Conservation (phyloP, 2,797 vertebrate species). For the Bovichtus diacanthus region DNA sequence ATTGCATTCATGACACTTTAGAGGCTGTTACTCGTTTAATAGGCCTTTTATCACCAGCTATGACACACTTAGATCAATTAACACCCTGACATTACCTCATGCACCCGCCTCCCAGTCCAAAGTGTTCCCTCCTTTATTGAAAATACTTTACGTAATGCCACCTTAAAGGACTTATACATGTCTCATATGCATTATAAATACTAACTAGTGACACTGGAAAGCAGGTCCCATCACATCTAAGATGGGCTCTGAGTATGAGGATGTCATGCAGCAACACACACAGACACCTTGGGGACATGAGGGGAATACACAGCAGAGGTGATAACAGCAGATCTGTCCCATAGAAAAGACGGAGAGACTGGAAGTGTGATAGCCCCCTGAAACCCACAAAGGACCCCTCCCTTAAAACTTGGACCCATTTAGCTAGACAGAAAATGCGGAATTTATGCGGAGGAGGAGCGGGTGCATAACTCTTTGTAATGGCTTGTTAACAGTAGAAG, state of each 20-base stretch:
- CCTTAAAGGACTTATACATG: conserved; percentile 62
- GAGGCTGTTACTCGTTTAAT: conserved; percentile 63
- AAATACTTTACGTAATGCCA: conserved; percentile 57
- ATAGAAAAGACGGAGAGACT: conserved; percentile 56
- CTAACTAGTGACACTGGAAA: conserved; percentile 49
- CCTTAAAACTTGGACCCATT: conserved; percentile 87
- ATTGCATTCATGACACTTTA: conserved; percentile 57
- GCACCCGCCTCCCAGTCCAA: conserved; percentile 25
- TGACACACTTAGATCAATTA: conserved; percentile 73
- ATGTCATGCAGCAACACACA: conserved; percentile 47
- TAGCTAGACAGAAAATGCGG: conserved; percentile 79
- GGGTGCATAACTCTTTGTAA: conserved; percentile 92
- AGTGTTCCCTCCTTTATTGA: conserved; percentile 54
- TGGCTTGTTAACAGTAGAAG: conserved; percentile 94
- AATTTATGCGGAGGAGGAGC: conserved; percentile 89
- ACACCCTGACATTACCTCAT: conserved; percentile 67
- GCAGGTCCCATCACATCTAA: conserved; percentile 27
- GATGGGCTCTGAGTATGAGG: conserved; percentile 39
- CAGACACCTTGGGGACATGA: conserved; percentile 49
- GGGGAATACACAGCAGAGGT: conserved; percentile 45
- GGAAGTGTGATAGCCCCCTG: conserved; percentile 38
- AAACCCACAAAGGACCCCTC: conserved; percentile 73
- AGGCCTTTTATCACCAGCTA: conserved; percentile 69
- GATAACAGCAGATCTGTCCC: conserved; percentile 64
- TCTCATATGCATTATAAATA: conserved; percentile 69